Evolutionary conservation across 1,140 invertebrate genomes (phyloP).

Genomic region (Bombus waltoni): DNA sequence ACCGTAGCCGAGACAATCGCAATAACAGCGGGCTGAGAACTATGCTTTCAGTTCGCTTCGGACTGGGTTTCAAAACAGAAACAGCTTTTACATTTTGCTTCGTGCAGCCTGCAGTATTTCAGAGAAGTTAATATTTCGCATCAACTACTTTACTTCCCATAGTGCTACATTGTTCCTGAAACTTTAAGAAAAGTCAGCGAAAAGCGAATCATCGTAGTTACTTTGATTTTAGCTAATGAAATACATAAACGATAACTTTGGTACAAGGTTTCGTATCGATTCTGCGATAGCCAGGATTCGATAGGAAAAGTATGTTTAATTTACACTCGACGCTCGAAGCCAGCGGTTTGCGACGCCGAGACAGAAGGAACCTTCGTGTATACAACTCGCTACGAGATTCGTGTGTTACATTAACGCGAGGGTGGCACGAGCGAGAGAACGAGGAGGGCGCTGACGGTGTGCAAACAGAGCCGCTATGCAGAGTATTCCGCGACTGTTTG

Average conservation of each 20-base stretch:
- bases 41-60: slow-evolving; percentile 11
- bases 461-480: slow-evolving; percentile 33
- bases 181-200: background rate
- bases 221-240: background rate
- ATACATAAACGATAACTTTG: background rate
- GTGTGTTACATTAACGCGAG: slow-evolving; percentile 43
- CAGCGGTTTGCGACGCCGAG: slow-evolving; percentile 12
- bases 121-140: background rate
- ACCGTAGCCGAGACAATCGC: background rate
- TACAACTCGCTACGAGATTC: slow-evolving; percentile 19
- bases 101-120: slow-evolving; percentile 13
- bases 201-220: background rate
- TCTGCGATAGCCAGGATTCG: background rate
- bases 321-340: slow-evolving; percentile 27
- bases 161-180: background rate
- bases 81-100: slow-evolving; percentile 24
- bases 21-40: background rate
- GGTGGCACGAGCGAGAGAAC: slow-evolving; percentile 9
- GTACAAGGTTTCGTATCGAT: background rate
- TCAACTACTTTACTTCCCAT: background rate
- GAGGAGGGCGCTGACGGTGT: slow-evolving; percentile 29
- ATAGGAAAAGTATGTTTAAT: slow-evolving; percentile 40
- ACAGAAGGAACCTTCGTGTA: slow-evolving; percentile 27
- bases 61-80: slow-evolving; percentile 32
- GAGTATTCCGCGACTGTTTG: slow-evolving; percentile 61